A percentile compares a stretch with the other conserved stretches of the same genome.
Evolutionary conservation across 2,113 vertebrate species (phyloP).

Genomic region (Gobiocypris rarus): DNA sequence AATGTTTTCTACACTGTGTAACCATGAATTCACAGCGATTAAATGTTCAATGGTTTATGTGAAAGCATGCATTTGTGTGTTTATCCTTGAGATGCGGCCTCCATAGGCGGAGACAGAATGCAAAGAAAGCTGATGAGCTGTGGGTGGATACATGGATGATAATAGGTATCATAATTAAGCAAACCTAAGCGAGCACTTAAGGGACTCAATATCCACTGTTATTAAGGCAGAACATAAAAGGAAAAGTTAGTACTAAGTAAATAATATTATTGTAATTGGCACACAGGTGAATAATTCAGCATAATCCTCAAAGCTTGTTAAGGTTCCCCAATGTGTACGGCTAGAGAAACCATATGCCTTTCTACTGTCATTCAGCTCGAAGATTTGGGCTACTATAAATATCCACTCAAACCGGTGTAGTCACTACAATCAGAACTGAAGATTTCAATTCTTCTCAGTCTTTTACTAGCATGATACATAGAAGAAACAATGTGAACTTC

Average conservation of each 20-base stretch:
- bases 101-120: not conserved
- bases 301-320: slow-evolving; percentile 71
- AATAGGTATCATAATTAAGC: slow-evolving; percentile 74
- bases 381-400: slow-evolving; percentile 36
- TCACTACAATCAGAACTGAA: not conserved
- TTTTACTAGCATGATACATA: not conserved
- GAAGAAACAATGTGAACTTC: not conserved
- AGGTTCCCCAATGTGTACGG: slow-evolving; percentile 67
- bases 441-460: not conserved
- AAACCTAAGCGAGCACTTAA: slow-evolving; percentile 57
- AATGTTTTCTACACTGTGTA: not conserved
- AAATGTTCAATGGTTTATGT: slow-evolving; percentile 33
- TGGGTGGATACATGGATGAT: slow-evolving; percentile 66
- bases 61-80: slow-evolving; percentile 16
- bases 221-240: slow-evolving; percentile 75
- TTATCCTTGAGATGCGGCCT: slow-evolving; percentile 25
- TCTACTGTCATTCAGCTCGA: slow-evolving; percentile 49
- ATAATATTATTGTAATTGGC: slow-evolving; percentile 74
- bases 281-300: slow-evolving; percentile 65
- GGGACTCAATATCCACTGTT: slow-evolving; percentile 68
- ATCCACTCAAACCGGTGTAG: not conserved
- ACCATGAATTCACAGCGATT: slow-evolving; percentile 29
- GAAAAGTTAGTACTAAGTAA: slow-evolving; percentile 70
- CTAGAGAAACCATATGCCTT: slow-evolving; percentile 58
- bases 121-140: slow-evolving; percentile 23